phyloP scores from a whole-genome alignment of 2,113 vertebrate genomes.

The Noturus placidus region DNA sequence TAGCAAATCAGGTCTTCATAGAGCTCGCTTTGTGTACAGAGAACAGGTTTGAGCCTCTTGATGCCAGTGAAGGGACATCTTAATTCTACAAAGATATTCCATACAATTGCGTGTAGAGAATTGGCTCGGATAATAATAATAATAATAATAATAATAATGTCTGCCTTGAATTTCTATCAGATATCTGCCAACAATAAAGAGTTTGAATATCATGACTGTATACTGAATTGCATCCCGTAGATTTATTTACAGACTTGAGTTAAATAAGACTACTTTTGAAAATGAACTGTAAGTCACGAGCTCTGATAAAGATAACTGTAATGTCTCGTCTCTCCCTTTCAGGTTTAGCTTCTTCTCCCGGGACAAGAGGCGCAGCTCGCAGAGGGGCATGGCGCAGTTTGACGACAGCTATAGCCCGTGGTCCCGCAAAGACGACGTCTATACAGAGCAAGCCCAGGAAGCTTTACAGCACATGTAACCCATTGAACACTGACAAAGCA shows the following conservation, averaged over 20 bases:
- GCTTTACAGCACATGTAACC: slow-evolving; percentile 90
- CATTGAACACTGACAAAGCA: slow-evolving; percentile 3
- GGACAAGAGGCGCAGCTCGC: slow-evolving; percentile 84
- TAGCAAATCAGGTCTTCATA: not conserved
- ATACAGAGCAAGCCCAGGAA: slow-evolving; percentile 93
- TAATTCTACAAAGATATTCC: not conserved
- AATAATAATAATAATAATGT: not conserved
- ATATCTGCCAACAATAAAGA: not conserved
- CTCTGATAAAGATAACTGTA: not conserved
- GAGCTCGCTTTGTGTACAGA: not conserved
- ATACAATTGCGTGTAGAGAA: not conserved
- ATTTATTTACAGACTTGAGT: not conserved
- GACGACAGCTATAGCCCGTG: slow-evolving; percentile 77
- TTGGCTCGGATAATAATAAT: not conserved
- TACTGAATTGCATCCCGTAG: not conserved
- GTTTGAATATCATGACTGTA: not conserved
- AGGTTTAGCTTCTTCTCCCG: slow-evolving; percentile 99
- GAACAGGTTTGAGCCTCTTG: not conserved
- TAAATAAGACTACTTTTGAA: not conserved
- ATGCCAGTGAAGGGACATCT: not conserved
- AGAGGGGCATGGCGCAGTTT: slow-evolving; percentile 68
- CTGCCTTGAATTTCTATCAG: not conserved
- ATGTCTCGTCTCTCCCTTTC: not conserved
- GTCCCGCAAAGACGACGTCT: slow-evolving; percentile 78
- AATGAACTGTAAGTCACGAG: not conserved